Evolutionary conservation across 2,113 vertebrate genomes (phyloP), one percentile per base, ranked within the genome.

Genomic region (Otolemur garnettii): DNA sequence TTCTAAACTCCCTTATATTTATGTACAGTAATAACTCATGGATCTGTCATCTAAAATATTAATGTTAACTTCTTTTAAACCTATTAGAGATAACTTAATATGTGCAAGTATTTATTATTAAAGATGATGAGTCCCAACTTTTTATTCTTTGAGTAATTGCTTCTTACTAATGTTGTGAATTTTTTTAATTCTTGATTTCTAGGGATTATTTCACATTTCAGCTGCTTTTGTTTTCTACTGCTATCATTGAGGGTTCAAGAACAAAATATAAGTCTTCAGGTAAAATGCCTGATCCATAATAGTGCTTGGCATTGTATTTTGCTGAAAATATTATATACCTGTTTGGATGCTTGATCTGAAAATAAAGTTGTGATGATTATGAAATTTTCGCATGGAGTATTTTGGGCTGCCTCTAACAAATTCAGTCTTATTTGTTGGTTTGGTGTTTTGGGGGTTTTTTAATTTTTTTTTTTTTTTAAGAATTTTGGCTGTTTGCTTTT

Each of bases 191-290:
- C 92, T 97, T 97, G 93, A 93, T 98, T 98, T 98, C 97, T 97
- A 97, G 97, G 97, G 50, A 97, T 93, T 97, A 96, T 98, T 98
- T 98, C 97, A 97, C 94, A 97, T 97, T 98, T 97, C 96, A 97
- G 97, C 98, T 96, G 91, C 95, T 97, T 98, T 98, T 98, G 97
- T 98, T 97, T 97, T 97, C 97, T 97, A 92, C 97, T 98, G 96
- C 97, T 98, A 96, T 98, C 97, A 97, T 97, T 97, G 95, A 97
- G 97, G 96, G 97, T 95, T 97, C 97, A 97, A 97, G 96, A 97
- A 93, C 96, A 97, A 97, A 97, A 97, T 96, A 96, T 98, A 97
- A 96, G n/a, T 90, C 90, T 96, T 97, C 97, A 98, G 98, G 97
- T 98, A 98, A 98, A 95, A 97, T 69, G 97, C 98, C 97, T 98